Percentiles rank a stretch among this genome's conserved stretches.
Conservation (phyloP, 2,797 vertebrate species). For the Paratrypauchen microcephalus region DNA sequence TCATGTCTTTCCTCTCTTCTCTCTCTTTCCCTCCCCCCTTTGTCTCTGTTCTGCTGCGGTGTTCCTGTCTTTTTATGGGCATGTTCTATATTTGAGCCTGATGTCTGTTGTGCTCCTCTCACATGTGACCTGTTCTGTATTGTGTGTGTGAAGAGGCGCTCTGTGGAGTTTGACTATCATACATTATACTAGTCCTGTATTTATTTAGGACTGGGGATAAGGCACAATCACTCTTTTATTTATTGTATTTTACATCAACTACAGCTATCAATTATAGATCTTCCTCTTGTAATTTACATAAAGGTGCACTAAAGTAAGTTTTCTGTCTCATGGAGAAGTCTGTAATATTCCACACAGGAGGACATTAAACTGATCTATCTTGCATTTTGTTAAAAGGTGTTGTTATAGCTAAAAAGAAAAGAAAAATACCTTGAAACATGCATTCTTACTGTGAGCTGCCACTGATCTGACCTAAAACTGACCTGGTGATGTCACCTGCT, state of each 20-base stretch:
- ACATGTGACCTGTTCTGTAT: conserved; percentile 46
- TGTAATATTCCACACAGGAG: too few species aligned
- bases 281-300: background rate
- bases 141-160: conserved; percentile 33
- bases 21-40: conserved; percentile 24
- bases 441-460: too few species aligned
- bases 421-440: too few species aligned
- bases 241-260: background rate
- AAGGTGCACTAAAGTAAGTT: too few species aligned
- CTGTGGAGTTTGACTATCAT: conserved; percentile 18
- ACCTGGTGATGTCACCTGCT: too few species aligned
- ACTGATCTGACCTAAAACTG: too few species aligned
- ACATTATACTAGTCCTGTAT: background rate
- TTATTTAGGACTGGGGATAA: background rate
- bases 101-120: conserved; percentile 64
- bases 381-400: too few species aligned
- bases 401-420: too few species aligned
- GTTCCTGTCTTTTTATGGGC: conserved; percentile 98
- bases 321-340: too few species aligned
- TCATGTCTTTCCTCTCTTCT: background rate
- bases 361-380: too few species aligned
- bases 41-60: conserved; percentile 68
- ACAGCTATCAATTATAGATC: background rate
- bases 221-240: conserved; percentile 17
- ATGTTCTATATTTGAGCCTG: conserved; percentile 98